Evolutionary conservation across 2,888 invertebrate genomes (phyloP).

Genomic region (Coenonympha arcania): DNA sequence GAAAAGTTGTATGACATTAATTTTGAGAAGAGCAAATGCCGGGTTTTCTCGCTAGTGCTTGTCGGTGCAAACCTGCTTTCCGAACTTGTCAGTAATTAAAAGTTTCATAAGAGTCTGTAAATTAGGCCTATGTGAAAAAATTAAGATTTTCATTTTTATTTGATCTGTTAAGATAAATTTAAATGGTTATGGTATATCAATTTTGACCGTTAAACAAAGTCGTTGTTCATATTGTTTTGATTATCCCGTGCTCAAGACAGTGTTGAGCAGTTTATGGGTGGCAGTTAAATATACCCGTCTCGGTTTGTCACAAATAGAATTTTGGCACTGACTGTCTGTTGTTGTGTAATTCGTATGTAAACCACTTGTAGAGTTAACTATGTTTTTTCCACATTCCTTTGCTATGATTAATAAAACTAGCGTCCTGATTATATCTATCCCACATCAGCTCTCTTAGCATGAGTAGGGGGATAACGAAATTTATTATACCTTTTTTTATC

Average conservation of each 20-base stretch:
- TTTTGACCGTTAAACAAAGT: constrained; percentile 4
- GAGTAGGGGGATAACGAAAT: too few species aligned
- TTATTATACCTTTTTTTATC: too few species aligned
- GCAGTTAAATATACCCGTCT: constrained; percentile 72
- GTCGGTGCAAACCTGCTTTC: too few species aligned
- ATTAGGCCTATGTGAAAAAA: too few species aligned
- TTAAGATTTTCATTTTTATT: not conserved
- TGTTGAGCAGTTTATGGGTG: constrained; percentile 71
- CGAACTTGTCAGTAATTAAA: too few species aligned
- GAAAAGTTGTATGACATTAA: too few species aligned
- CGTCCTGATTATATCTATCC: too few species aligned
- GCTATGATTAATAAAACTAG: constrained; percentile 33
- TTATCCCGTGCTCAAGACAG: constrained; percentile 45
- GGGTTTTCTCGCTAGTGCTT: too few species aligned
- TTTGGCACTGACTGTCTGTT: constrained; percentile 71
- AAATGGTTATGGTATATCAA: not conserved
- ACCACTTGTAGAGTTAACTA: constrained; percentile 64
- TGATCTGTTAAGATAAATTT: not conserved
- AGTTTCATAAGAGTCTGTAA: too few species aligned
- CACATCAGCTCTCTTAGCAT: too few species aligned
- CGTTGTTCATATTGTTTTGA: constrained; percentile 29
- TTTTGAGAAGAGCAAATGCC: too few species aligned
- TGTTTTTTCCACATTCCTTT: constrained; percentile 44
- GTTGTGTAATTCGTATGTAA: constrained; percentile 72
- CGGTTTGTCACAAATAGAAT: constrained; percentile 73